Base-by-base conservation (phyloP, 2,888 invertebrate genomes). In the Crossocerus cetratus region DNA sequence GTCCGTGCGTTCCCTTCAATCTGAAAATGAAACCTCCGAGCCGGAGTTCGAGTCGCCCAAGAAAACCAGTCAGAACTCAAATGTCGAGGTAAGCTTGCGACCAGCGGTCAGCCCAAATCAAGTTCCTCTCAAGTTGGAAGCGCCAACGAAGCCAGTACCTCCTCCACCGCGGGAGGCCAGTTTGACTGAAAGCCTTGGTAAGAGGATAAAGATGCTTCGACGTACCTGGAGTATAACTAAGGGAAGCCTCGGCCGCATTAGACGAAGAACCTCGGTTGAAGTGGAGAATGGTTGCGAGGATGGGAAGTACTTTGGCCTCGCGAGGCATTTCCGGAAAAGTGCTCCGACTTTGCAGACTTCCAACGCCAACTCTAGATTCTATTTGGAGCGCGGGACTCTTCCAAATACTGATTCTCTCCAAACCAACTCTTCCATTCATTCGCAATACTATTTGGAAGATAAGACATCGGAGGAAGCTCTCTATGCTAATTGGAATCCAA, bases 161-260 rank as follows among this genome's bases (percentile, higher is more conserved):
- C 87, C 89, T 0, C 88, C 89, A 0, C 89, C 89, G 1, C 81
- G 87, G 42, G 89, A 88, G 65, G 83, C 84, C 18, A 89, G 87
- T 53, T 71, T 89, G 2, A 88, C 86, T 1, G 85, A 87, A 43
- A 87, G 84, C 2, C 73, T 90, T 3, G 88, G 89, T 2, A 84
- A 83, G n/a, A 80, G 84, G 55, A 89, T 90, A 77, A 89, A 88
- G 62, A 87, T 90, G 78, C 74, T 90, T 0, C 79, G 88, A 4
- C 81, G 89, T 55, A 89, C 89, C 0, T 90, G 89, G 89, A 90
- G 89, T 70, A 87, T 90, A 54, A 90, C 90, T 16, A 90, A 90
- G 69, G 89, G 88, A 2, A 89, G 89, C 42, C 76, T 90, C 2
- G 88, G 88, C 2, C 84, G 88, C 0, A 89, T 89, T 64, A 74